Conservation (phyloP, 2,113 vertebrate genomes). For the Pangasianodon gigas region DNA sequence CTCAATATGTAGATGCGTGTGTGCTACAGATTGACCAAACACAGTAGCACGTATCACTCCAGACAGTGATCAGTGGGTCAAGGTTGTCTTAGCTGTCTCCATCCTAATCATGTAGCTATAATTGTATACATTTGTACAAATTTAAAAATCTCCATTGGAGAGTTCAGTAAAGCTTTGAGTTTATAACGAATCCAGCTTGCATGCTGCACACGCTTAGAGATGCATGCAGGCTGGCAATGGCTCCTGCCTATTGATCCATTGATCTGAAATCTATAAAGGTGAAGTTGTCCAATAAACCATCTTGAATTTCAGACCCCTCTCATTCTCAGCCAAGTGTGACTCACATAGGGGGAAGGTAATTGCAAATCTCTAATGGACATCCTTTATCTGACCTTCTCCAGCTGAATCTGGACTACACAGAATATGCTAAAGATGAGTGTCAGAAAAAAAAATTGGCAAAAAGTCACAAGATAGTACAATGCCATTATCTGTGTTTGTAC, state of each 20-base stretch:
- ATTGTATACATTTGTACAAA: neutral
- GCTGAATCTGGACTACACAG: neutral
- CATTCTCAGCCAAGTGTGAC: conserved; percentile 49
- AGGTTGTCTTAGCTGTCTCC: neutral
- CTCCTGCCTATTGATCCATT: conserved; percentile 54
- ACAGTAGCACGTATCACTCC: neutral
- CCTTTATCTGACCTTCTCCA: conserved; percentile 13
- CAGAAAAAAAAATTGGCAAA: neutral
- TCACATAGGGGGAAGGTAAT: conserved; percentile 35
- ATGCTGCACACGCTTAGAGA: conserved; percentile 49
- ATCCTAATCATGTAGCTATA: neutral
- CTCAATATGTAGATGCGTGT: neutral
- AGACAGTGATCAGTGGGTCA: neutral
- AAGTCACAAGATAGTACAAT: neutral
- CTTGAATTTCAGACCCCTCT: conserved; percentile 51
- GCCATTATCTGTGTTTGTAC: neutral
- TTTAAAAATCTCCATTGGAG: neutral
- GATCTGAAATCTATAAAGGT: conserved; percentile 58
- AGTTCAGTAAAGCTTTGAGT: neutral
- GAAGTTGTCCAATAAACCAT: conserved; percentile 50
- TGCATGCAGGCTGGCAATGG: conserved; percentile 56
- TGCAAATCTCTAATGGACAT: conserved; percentile 36
- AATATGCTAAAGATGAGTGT: neutral
- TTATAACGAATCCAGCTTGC: neutral
- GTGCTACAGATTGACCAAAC: conserved; percentile 15